Percentiles rank a stretch among this genome's conserved stretches.
Conservation (phyloP, 2,797 vertebrate species). For the Ptychobarbus kaznakovi region DNA sequence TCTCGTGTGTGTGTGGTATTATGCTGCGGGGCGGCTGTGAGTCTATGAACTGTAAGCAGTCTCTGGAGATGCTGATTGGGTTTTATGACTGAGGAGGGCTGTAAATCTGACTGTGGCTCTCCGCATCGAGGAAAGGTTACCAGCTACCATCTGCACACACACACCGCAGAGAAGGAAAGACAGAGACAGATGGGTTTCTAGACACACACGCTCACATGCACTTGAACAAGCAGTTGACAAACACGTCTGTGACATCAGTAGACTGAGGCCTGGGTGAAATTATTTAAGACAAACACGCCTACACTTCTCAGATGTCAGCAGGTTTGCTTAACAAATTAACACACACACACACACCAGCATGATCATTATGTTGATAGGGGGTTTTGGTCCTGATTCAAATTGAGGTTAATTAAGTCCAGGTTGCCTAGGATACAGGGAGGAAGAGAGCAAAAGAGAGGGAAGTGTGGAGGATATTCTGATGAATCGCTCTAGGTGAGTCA, state of each 20-base stretch:
- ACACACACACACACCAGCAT: conserved; percentile 27
- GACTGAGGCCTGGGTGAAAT: neutral
- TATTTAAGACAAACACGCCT: conserved; percentile 39
- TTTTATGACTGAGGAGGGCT: conserved; percentile 43
- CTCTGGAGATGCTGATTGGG: conserved; percentile 32
- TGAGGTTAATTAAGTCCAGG: conserved; percentile 26
- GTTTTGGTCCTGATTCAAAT: conserved; percentile 29
- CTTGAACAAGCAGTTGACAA: conserved; percentile 42
- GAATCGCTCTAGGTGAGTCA: conserved; percentile 19
- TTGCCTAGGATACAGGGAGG: conserved; percentile 27
- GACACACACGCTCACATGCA: conserved; percentile 28
- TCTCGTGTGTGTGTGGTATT: neutral
- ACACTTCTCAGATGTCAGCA: conserved; percentile 38
- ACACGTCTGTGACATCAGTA: conserved; percentile 25
- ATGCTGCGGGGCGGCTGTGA: neutral
- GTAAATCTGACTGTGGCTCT: conserved; percentile 40
- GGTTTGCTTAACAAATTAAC: conserved; percentile 37
- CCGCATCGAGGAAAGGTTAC: conserved; percentile 24
- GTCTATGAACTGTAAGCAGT: conserved; percentile 44
- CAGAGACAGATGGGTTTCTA: conserved; percentile 26
- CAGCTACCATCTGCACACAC: conserved; percentile 50
- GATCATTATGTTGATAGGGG: conserved; percentile 4
- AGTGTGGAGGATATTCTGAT: conserved; percentile 8
- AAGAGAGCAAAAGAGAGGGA: conserved; percentile 7
- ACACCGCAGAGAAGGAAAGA: conserved; percentile 10